Percentiles rank a stretch among this genome's conserved stretches.
These are phyloP conservation scores for Polymixis flavicincta DNA, from an alignment of 2,888 invertebrate species.

Conservation along the genomic window DNA sequence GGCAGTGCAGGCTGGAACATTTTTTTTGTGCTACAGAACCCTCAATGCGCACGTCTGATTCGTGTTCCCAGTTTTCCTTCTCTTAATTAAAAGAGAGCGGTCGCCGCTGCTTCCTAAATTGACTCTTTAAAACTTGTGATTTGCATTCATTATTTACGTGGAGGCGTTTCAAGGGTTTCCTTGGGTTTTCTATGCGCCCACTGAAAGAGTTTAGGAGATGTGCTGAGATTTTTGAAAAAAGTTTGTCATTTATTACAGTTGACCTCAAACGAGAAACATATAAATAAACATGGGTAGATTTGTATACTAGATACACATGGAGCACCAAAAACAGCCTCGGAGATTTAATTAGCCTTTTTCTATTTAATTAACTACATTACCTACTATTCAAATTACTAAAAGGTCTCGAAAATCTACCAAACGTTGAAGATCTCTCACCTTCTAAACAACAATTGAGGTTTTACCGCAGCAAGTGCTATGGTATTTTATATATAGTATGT, in stretches of 20 bases:
- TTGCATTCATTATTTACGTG: slow-evolving; percentile 74
- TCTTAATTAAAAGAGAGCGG: slow-evolving; percentile 78
- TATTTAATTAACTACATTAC: not conserved
- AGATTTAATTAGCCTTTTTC: not conserved
- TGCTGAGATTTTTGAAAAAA: not conserved
- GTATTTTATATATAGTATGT: not conserved
- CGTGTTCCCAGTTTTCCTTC: slow-evolving; percentile 53
- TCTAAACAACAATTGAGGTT: not conserved
- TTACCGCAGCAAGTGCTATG: not conserved
- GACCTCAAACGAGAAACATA: not conserved
- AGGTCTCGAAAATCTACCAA: not conserved
- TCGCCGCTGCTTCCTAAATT: slow-evolving; percentile 75
- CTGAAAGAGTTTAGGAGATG: not conserved
- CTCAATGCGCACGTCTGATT: not conserved
- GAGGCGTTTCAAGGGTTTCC: slow-evolving; percentile 29
- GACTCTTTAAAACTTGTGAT: slow-evolving; percentile 83
- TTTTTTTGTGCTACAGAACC: too few species aligned
- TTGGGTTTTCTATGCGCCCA: not conserved
- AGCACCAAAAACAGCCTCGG: not conserved
- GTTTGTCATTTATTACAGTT: not conserved
- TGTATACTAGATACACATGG: not conserved
- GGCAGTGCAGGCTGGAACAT: too few species aligned
- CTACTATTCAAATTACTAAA: not conserved
- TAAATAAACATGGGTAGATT: not conserved
- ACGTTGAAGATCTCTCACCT: not conserved